Evolutionary conservation across 2,888 invertebrate species (phyloP).

Genomic region (Unio pictorum): DNA sequence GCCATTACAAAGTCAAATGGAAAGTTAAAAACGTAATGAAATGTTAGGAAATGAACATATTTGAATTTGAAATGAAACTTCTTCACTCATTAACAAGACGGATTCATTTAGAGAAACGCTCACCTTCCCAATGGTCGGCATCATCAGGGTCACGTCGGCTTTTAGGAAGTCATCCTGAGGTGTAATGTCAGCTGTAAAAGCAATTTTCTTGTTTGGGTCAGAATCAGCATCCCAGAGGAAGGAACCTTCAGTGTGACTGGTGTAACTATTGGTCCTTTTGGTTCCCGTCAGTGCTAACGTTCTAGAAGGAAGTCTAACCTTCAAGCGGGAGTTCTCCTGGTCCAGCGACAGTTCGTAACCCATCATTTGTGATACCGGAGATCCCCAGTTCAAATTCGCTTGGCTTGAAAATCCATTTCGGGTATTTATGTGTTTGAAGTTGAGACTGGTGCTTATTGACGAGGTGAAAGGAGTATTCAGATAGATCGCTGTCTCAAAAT

Average conservation of each 20-base stretch:
- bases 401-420: constrained; percentile 6
- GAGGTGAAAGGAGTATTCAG: too few species aligned
- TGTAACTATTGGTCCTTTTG: constrained; percentile 7
- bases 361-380: constrained; percentile 6
- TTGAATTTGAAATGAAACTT: background rate
- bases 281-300: constrained; percentile 30
- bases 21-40: too few species aligned
- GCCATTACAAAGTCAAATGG: too few species aligned
- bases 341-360: constrained; percentile 19
- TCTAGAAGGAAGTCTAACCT: constrained; percentile 35
- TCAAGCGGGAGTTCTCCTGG: constrained; percentile 24
- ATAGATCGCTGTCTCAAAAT: too few species aligned
- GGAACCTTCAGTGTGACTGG: constrained; percentile 15
- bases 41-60: too few species aligned
- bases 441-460: too few species aligned
- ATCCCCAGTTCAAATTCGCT: constrained; percentile 18
- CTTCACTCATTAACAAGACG: background rate
- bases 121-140: constrained; percentile 51
- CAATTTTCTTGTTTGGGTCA: constrained; percentile 44
- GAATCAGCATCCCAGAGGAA: constrained; percentile 53
- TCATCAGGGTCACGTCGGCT: constrained; percentile 36
- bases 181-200: constrained; percentile 19
- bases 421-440: background rate
- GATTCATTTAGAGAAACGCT: background rate
- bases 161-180: constrained; percentile 25